Conservation (phyloP, 2,113 vertebrate genomes). For the Nerophis ophidion region DNA sequence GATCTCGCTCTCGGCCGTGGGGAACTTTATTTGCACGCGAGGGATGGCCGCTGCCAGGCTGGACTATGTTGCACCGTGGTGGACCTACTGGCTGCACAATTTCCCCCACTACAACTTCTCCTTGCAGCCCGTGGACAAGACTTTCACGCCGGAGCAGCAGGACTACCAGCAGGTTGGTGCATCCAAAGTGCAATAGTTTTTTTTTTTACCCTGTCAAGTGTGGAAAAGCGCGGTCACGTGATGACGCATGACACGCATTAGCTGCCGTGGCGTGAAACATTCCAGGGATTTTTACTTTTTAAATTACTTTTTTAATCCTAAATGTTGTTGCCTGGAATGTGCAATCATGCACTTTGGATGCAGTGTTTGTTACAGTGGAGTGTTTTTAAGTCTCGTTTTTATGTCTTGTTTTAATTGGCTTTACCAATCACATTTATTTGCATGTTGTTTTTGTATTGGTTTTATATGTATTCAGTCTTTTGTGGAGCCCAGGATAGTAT, state of each 20-base stretch:
- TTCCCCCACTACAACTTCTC: conserved; percentile 79
- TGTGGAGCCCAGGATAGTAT: no score
- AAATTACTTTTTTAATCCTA: background rate
- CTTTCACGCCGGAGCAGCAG: conserved; percentile 77
- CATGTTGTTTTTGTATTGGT: no score
- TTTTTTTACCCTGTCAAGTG: no score
- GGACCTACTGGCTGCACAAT: conserved; percentile 90
- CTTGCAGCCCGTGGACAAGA: conserved; percentile 69
- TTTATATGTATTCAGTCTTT: no score
- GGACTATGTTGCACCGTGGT: conserved; percentile 88
- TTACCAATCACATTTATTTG: no score
- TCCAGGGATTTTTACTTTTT: background rate
- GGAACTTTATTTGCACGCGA: conserved; percentile 20
- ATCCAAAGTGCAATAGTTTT: background rate
- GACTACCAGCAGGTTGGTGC: conserved; percentile 84
- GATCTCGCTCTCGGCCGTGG: conserved; percentile 2
- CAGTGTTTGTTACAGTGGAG: no score
- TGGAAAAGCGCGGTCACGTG: conserved; percentile 37
- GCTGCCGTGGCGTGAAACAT: background rate
- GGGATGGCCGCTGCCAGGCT: conserved; percentile 77
- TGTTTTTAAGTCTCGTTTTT: no score
- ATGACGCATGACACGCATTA: conserved; percentile 58
- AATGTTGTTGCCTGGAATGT: background rate
- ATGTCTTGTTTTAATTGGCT: no score
- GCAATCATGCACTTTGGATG: background rate